These are phyloP conservation scores for Andrena camellia DNA, from an alignment of 2,888 invertebrate genomes.

Conservation along the genomic window DNA sequence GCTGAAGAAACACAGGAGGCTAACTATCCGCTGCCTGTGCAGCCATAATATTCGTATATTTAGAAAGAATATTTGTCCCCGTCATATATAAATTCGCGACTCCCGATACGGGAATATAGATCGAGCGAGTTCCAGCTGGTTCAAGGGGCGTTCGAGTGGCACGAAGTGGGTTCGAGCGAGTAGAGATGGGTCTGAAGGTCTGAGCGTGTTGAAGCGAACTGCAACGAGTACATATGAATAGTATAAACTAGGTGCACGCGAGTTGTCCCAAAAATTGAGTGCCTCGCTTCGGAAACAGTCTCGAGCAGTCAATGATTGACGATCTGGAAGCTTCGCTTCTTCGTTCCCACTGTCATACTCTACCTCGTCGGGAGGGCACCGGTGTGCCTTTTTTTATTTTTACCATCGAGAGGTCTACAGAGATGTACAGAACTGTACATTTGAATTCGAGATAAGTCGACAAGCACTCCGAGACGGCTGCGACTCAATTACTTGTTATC, in stretches of 20 bases:
- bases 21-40: background rate
- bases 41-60: background rate
- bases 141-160: no score
- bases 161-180: no score
- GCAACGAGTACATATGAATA: no score
- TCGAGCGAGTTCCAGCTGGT: no score
- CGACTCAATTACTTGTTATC: conserved; percentile 48
- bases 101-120: no score
- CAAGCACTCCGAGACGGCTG: conserved; percentile 7
- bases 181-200: background rate
- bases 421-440: conserved; percentile 15
- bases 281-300: background rate
- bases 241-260: no score
- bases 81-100: background rate
- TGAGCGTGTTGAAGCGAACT: background rate
- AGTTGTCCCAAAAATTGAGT: background rate
- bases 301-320: background rate
- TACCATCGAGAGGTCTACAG: conserved; percentile 5
- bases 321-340: no score
- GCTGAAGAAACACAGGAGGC: conserved; percentile 6
- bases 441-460: conserved; percentile 36
- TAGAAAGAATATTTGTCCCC: background rate
- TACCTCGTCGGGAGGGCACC: background rate
- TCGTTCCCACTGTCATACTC: no score
- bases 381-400: conserved; percentile 16